A percentile compares a stretch with the other conserved stretches of the same genome.
Evolutionary conservation across 2,113 vertebrate species (phyloP).

Genomic region (Dasypus novemcinctus): DNA sequence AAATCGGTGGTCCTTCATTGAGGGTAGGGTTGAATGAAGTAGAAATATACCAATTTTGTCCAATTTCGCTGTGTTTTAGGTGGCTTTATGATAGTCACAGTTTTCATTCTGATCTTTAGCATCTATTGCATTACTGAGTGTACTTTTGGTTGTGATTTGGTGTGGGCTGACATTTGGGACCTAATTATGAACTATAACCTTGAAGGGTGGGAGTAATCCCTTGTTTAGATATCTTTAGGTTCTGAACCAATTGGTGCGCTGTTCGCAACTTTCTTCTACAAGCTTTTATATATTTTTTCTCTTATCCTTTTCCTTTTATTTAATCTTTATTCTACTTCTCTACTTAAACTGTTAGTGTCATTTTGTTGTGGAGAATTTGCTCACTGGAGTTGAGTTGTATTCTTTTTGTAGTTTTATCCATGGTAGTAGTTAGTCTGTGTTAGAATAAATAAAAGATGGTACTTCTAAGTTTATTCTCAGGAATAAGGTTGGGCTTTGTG

Average conservation of each 20-base stretch:
- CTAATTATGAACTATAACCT: conserved; percentile 43
- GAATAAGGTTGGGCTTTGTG: conserved; percentile 37
- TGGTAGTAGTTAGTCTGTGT: conserved; percentile 41
- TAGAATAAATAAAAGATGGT: conserved; percentile 47
- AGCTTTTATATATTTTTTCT: neutral
- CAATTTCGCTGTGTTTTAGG: conserved; percentile 33
- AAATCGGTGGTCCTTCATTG: neutral
- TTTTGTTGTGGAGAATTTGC: conserved; percentile 27
- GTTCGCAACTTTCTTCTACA: neutral
- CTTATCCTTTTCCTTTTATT: neutral
- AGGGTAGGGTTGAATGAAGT: neutral
- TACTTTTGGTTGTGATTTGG: conserved; percentile 24
- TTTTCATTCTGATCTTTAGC: conserved; percentile 46
- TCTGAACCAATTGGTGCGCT: conserved; percentile 6
- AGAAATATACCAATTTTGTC: neutral
- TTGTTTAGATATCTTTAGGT: conserved; percentile 32
- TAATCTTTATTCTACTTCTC: neutral
- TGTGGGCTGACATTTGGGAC: conserved; percentile 14
- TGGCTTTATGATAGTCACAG: conserved; percentile 30
- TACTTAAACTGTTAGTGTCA: conserved; percentile 30
- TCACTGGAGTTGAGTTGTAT: neutral
- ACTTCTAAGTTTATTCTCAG: conserved; percentile 47
- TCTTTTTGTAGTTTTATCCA: conserved; percentile 8
- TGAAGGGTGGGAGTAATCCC: neutral
- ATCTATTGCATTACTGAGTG: conserved; percentile 47